Evolutionary conservation across 1,140 invertebrate species (phyloP).

Genomic region (Conus ventricosus): DNA sequence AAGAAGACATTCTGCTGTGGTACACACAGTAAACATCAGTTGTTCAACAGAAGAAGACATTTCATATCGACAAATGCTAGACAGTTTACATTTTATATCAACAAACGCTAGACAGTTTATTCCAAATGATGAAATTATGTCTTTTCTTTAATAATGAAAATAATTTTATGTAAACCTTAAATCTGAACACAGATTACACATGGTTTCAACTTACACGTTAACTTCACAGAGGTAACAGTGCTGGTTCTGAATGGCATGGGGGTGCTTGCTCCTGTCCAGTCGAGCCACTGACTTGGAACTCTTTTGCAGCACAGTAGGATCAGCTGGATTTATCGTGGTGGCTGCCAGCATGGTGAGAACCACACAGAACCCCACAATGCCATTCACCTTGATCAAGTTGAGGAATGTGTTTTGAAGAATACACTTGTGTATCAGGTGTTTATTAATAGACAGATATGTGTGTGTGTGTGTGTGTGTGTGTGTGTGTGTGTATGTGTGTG

Average conservation of each 20-base stretch:
- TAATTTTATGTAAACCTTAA: neutral
- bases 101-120: too few species aligned
- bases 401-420: too few species aligned
- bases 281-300: constrained; percentile 64
- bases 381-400: constrained; percentile 69
- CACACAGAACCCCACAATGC: constrained; percentile 81
- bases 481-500: too few species aligned
- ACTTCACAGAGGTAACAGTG: constrained; percentile 95
- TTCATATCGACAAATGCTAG: too few species aligned
- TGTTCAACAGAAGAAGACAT: too few species aligned
- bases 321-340: constrained; percentile 90
- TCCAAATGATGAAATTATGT: neutral
- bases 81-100: too few species aligned
- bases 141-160: neutral
- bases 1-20: too few species aligned
- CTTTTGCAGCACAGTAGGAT: constrained; percentile 76
- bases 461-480: too few species aligned
- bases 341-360: constrained; percentile 85
- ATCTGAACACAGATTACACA: too few species aligned
- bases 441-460: too few species aligned
- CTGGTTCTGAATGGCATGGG: constrained; percentile 95
- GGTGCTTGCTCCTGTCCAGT: constrained; percentile 90
- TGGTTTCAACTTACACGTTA: constrained; percentile 76
- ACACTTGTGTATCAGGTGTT: too few species aligned
- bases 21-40: too few species aligned